These are phyloP conservation scores for Sceloporus undulatus DNA, from an alignment of 2,113 vertebrate species.

Conservation along the genomic window DNA sequence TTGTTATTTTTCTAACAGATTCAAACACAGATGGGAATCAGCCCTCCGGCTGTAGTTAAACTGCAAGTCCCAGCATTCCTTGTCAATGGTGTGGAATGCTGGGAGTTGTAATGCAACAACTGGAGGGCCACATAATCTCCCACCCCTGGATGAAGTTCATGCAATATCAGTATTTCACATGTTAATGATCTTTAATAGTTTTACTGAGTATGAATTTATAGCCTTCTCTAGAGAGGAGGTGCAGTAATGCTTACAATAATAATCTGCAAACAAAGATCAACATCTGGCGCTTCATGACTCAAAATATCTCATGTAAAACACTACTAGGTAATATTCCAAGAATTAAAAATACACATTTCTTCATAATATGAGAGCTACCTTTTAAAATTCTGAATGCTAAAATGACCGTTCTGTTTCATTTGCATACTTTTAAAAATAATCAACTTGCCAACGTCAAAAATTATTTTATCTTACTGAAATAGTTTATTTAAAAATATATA, in stretches of 20 bases:
- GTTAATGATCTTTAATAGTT: background rate
- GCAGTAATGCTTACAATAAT: background rate
- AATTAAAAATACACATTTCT: background rate
- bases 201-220: background rate
- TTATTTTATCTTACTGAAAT: constrained; percentile 83
- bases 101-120: too few species aligned
- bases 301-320: background rate
- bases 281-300: background rate
- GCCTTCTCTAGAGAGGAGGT: background rate
- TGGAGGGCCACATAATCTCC: too few species aligned
- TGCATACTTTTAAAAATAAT: constrained; percentile 64
- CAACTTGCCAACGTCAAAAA: constrained; percentile 78
- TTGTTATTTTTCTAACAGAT: background rate
- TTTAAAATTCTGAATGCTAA: background rate
- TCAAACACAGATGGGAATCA: too few species aligned
- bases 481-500: constrained; percentile 83
- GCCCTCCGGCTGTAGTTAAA: too few species aligned
- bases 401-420: constrained; percentile 30
- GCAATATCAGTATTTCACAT: background rate
- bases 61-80: too few species aligned
- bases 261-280: background rate
- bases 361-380: background rate
- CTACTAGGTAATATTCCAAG: background rate
- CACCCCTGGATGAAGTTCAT: too few species aligned
- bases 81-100: too few species aligned